Evolutionary conservation across 2,113 vertebrate genomes (phyloP).

Genomic region (Chamaea fasciata): DNA sequence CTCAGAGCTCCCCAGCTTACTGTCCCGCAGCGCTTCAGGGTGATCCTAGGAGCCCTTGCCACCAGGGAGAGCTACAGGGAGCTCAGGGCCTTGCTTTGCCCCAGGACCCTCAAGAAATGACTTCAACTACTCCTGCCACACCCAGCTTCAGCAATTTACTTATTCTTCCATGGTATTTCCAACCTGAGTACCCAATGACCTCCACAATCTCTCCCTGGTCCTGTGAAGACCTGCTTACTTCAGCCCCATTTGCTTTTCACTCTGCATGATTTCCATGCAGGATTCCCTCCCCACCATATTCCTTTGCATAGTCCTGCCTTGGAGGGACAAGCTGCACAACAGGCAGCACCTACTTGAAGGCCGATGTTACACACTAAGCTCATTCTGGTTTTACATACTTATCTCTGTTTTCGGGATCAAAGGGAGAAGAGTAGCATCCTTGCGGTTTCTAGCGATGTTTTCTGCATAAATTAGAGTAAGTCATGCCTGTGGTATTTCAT

Average conservation of each 20-base stretch:
- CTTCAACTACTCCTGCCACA: background rate
- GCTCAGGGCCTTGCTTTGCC: background rate
- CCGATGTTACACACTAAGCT: background rate
- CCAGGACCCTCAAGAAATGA: background rate
- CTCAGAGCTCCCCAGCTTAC: background rate
- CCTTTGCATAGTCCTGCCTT: background rate
- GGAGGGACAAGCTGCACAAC: background rate
- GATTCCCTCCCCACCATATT: background rate
- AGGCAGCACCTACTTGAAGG: background rate
- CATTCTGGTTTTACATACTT: background rate
- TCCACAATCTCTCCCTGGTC: background rate
- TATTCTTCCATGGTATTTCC: background rate
- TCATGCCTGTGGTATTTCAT: conserved; percentile 43
- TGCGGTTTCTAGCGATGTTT: background rate
- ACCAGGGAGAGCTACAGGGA: background rate
- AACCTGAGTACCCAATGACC: background rate
- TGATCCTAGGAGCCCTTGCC: background rate
- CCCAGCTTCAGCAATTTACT: background rate
- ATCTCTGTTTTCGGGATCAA: background rate
- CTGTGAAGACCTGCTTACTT: background rate
- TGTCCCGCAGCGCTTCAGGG: background rate
- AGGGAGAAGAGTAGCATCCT: background rate
- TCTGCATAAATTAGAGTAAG: background rate
- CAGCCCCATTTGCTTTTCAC: background rate
- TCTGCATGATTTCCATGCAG: rapidly evolving